Evolutionary conservation across 2,797 vertebrate species (phyloP).

Genomic region (Fratercula arctica): DNA sequence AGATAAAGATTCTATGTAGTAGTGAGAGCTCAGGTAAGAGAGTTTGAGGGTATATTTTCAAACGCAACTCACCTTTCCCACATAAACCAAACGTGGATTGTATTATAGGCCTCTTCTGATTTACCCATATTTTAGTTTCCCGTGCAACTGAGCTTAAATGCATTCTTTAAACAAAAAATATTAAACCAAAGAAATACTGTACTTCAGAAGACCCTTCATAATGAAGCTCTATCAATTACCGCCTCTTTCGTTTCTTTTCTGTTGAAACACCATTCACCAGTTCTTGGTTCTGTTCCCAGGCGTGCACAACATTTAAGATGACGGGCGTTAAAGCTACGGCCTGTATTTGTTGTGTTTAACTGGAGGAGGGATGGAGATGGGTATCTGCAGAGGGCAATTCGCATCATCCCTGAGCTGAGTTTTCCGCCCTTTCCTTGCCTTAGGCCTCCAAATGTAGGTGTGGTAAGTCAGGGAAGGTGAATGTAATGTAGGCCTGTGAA

Average conservation of each 20-base stretch:
- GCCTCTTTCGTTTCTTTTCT: background rate
- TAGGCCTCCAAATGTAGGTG: background rate
- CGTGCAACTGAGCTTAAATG: background rate
- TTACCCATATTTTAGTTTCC: background rate
- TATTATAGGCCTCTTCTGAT: background rate
- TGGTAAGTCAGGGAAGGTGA: background rate
- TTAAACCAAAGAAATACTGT: background rate
- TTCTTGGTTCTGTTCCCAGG: background rate
- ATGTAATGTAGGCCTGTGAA: background rate
- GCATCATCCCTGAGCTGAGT: accelerated
- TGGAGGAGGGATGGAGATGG: accelerated
- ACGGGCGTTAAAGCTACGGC: accelerated
- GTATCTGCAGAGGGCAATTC: background rate
- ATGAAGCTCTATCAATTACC: background rate
- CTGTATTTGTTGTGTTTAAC: background rate
- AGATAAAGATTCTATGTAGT: background rate
- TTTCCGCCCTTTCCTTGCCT: background rate
- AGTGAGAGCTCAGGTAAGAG: background rate
- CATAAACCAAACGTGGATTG: background rate
- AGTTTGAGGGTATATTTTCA: background rate
- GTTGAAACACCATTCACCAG: background rate
- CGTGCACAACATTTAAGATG: background rate
- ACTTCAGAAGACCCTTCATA: background rate
- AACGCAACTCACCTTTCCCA: background rate
- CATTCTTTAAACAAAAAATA: background rate